Evolutionary conservation across 2,113 vertebrate genomes (phyloP).

Genomic region (Antigone vipio): DNA sequence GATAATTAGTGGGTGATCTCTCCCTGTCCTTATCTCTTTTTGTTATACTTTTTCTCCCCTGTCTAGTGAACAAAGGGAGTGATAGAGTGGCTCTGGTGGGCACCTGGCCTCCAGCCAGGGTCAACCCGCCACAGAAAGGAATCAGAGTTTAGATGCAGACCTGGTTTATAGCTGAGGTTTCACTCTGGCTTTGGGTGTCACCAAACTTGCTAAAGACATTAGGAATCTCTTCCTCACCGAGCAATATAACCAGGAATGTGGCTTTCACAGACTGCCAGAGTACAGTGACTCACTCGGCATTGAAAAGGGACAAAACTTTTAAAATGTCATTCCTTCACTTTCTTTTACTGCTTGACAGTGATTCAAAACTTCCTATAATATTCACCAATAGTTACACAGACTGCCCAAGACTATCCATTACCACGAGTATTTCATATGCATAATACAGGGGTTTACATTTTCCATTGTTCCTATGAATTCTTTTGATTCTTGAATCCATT

Average conservation of each 20-base stretch:
- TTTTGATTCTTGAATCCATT: conserved; percentile 36
- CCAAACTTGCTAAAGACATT: background rate
- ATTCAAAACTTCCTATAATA: background rate
- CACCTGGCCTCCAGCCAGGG: too few species aligned
- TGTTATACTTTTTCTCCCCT: too few species aligned
- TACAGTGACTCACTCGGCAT: background rate
- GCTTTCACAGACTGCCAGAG: background rate
- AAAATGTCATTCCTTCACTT: background rate
- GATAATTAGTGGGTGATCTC: too few species aligned
- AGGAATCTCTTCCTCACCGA: background rate
- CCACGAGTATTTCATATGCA: background rate
- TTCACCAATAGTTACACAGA: background rate
- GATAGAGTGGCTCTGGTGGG: too few species aligned
- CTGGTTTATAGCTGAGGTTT: background rate
- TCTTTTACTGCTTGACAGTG: background rate
- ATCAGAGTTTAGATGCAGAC: background rate
- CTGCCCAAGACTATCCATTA: background rate
- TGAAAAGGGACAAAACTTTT: background rate
- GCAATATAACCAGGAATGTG: conserved; percentile 7
- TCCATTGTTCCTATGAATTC: background rate
- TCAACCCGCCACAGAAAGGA: background rate
- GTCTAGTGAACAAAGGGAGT: too few species aligned
- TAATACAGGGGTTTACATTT: background rate
- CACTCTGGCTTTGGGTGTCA: background rate
- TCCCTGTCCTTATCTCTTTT: too few species aligned